Conservation (phyloP, 2,888 invertebrate genomes). For the Drosophila mercatorum region DNA sequence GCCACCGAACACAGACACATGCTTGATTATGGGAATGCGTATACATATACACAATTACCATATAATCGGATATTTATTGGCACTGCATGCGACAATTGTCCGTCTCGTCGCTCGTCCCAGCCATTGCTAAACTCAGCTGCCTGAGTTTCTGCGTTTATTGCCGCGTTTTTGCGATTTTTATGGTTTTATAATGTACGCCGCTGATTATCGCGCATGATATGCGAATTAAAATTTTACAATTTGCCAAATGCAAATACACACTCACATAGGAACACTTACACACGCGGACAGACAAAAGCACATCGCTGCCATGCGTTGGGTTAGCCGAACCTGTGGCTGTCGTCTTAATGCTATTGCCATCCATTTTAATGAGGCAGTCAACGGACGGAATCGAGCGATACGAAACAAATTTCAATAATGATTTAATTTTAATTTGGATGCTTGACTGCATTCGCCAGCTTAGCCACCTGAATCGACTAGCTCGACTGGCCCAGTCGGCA, state of each 20-base stretch:
- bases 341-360: conserved; percentile 35
- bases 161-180: conserved; percentile 78
- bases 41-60: conserved; percentile 65
- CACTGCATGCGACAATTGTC: conserved; percentile 77
- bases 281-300: not conserved
- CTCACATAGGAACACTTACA: conserved; percentile 6
- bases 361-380: conserved; percentile 68
- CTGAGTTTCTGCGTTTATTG: conserved; percentile 58
- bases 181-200: conserved; percentile 79
- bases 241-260: conserved; percentile 74
- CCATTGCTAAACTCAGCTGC: conserved; percentile 9
- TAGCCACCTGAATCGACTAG: not conserved
- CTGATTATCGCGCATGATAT: conserved; percentile 80
- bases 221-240: conserved; percentile 79
- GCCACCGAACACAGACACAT: not conserved
- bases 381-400: conserved; percentile 21
- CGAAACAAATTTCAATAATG: conserved; percentile 77
- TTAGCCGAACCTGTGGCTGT: conserved; percentile 24
- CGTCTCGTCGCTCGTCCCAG: conserved; percentile 10
- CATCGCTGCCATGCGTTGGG: conserved; percentile 21
- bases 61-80: conserved; percentile 77
- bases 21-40: not conserved
- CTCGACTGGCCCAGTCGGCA: conserved; percentile 8
- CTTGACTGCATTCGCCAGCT: conserved; percentile 47
- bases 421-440: conserved; percentile 81